Percentiles rank a stretch among this genome's conserved stretches.
Conservation (phyloP, 2,888 invertebrate genomes). For the Ceriagrion tenellum region DNA sequence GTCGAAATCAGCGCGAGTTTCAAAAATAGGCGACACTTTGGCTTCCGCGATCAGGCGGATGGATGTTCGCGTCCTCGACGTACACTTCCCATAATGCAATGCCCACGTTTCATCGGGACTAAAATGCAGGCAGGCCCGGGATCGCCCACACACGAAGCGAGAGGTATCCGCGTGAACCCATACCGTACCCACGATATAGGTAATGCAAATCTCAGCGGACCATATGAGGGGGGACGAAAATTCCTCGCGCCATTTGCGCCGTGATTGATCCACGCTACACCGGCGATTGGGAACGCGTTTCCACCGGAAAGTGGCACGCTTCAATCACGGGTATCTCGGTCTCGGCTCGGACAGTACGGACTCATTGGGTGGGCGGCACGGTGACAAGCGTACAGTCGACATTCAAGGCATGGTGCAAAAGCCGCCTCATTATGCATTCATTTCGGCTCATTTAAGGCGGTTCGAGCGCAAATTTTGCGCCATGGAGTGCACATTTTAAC, state of each 20-base stretch:
- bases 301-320: not conserved
- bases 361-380: not conserved
- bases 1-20: too few relatives aligned
- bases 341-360: not conserved
- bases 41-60: too few relatives aligned
- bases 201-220: not conserved
- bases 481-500: too few relatives aligned
- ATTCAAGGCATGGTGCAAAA: not conserved
- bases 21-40: too few relatives aligned
- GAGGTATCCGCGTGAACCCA: too few relatives aligned
- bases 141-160: too few relatives aligned
- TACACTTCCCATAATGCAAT: too few relatives aligned
- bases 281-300: not conserved
- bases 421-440: not conserved
- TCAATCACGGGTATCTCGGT: not conserved
- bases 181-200: too few relatives aligned
- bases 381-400: not conserved
- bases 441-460: not conserved
- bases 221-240: not conserved
- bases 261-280: not conserved
- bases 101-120: too few relatives aligned
- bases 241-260: not conserved
- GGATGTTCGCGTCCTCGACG: too few relatives aligned
- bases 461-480: too few relatives aligned
- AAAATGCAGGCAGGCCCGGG: too few relatives aligned